phyloP scores from a whole-genome alignment of 2,113 vertebrate species.

The Tonatia bakeri region DNA sequence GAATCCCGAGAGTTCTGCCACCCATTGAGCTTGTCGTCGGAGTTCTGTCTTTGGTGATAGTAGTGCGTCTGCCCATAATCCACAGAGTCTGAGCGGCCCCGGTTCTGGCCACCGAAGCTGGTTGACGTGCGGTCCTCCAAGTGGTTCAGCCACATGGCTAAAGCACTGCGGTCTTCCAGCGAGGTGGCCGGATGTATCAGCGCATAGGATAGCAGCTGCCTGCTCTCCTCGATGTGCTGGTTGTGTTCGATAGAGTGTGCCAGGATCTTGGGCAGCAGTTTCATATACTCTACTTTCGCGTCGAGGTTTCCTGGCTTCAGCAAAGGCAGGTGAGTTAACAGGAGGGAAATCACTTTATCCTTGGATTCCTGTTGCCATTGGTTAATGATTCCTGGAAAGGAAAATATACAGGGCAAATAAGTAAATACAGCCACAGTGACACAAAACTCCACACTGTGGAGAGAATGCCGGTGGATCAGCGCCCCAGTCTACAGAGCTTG shows the following conservation, averaged over 20 bases:
- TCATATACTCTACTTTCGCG: conserved; percentile 98
- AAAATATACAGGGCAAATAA: conserved; percentile 53
- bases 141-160: conserved; percentile 98
- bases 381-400: conserved; percentile 90
- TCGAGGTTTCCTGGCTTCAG: conserved; percentile 96
- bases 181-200: conserved; percentile 98
- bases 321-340: conserved; percentile 95
- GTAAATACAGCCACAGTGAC: neutral
- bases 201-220: conserved; percentile 97
- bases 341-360: conserved; percentile 94
- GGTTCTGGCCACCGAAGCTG: conserved; percentile 78
- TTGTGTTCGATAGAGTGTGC: conserved; percentile 97
- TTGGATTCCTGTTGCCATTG: conserved; percentile 97
- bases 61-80: conserved; percentile 90
- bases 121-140: conserved; percentile 94
- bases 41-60: conserved; percentile 98
- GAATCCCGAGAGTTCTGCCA: conserved; percentile 97
- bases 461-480: neutral
- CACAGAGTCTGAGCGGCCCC: conserved; percentile 89
- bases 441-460: accelerated
- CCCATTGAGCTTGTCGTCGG: conserved; percentile 96
- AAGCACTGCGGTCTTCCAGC: conserved; percentile 92
- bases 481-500: neutral
- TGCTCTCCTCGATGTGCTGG: conserved; percentile 96
- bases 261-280: conserved; percentile 95